Percentiles rank a stretch among this genome's conserved stretches.
phyloP scores from a whole-genome alignment of 2,888 invertebrate species.

The Rhopalosiphum nymphaeae region DNA sequence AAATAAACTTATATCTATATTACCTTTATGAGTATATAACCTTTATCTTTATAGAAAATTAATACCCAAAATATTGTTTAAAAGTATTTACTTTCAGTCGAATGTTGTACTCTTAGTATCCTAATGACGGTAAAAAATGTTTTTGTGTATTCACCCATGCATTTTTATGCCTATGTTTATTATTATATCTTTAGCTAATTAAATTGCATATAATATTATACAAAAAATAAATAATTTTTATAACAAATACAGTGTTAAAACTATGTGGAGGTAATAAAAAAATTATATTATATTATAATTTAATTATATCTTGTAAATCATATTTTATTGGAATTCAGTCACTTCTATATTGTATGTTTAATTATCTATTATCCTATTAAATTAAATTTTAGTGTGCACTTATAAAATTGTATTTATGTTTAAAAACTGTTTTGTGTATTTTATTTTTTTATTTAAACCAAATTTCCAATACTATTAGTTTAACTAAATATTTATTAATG shows the following conservation, averaged over 20 bases:
- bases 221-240: not conserved
- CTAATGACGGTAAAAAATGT: not conserved
- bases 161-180: constrained; percentile 40
- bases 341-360: constrained; percentile 6
- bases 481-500: not conserved
- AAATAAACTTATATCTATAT: not conserved
- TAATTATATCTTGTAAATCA: not conserved
- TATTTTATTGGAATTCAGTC: constrained; percentile 25
- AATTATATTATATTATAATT: not conserved
- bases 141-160: not conserved
- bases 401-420: not conserved
- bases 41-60: constrained; percentile 2
- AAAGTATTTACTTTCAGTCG: not conserved
- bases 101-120: not conserved
- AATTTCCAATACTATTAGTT: not conserved
- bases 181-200: constrained; percentile 21
- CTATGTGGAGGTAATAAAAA: not conserved
- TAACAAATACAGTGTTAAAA: not conserved
- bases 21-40: not conserved
- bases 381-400: not conserved
- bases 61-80: not conserved
- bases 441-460: not conserved
- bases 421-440: not conserved
- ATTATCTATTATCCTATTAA: not conserved
- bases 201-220: not conserved